Conservation (phyloP, 1,140 invertebrate species). For the Neuroterus valhalla region DNA sequence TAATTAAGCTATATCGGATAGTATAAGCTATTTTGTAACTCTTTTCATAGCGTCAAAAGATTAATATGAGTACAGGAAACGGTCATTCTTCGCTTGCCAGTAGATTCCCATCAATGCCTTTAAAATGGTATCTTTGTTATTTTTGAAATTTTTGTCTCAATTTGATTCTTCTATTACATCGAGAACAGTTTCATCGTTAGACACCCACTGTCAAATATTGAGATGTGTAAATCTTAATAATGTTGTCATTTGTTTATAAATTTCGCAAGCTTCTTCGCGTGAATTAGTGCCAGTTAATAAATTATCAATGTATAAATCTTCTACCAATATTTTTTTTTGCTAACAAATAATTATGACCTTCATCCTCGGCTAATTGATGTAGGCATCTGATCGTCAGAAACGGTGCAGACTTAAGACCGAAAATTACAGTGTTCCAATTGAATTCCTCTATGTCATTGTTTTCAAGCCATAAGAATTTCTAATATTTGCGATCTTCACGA, state of each 20-base stretch:
- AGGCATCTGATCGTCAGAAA: too few species aligned
- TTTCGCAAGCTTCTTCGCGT: too few species aligned
- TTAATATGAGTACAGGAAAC: slow-evolving; percentile 12
- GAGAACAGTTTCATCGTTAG: too few species aligned
- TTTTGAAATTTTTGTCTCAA: not conserved
- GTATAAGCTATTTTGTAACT: too few species aligned
- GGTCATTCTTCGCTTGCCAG: slow-evolving; percentile 2
- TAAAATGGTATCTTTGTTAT: not conserved
- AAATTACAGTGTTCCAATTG: slow-evolving; percentile 16
- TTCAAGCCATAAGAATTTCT: too few species aligned
- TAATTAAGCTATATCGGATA: slow-evolving; percentile 46
- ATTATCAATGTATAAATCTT: slow-evolving; percentile 37
- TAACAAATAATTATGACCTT: not conserved
- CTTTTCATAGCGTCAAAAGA: too few species aligned
- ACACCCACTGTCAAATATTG: slow-evolving; percentile 29
- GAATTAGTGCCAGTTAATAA: slow-evolving; percentile 18
- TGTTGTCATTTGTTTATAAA: not conserved
- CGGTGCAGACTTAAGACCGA: too few species aligned
- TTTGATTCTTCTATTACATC: too few species aligned
- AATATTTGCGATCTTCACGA: not conserved
- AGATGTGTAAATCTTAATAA: not conserved
- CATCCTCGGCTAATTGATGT: too few species aligned
- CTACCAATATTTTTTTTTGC: too few species aligned
- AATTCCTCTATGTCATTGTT: not conserved
- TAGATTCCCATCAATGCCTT: slow-evolving; percentile 24